Percentiles rank a stretch among this genome's conserved stretches.
These are phyloP conservation scores for Liparis tanakae DNA, from an alignment of 2,797 vertebrate species.

Conservation along the genomic window DNA sequence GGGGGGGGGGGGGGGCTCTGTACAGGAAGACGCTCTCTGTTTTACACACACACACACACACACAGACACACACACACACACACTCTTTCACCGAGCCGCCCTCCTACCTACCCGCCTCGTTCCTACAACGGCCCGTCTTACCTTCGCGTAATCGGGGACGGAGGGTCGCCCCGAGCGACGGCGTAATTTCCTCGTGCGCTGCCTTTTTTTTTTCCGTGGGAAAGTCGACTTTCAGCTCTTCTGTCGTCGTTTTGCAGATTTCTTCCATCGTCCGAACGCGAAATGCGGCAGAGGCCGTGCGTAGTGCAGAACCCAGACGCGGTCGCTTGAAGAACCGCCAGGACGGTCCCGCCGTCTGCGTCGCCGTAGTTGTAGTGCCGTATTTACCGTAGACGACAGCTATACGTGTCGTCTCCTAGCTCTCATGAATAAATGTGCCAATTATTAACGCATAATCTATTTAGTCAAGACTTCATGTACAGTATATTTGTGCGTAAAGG, in stretches of 20 bases:
- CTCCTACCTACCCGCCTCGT: slow-evolving; percentile 40
- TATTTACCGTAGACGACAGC: slow-evolving; percentile 89
- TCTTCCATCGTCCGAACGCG: slow-evolving; percentile 69
- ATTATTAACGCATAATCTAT: slow-evolving; percentile 92
- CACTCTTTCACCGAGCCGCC: slow-evolving; percentile 47
- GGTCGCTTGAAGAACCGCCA: slow-evolving; percentile 81
- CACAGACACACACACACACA: slow-evolving; percentile 31
- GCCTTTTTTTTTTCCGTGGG: slow-evolving; percentile 22
- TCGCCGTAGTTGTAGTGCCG: slow-evolving; percentile 86
- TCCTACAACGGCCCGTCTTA: slow-evolving; percentile 53
- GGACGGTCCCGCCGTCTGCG: slow-evolving; percentile 75
- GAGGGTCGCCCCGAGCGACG: slow-evolving; percentile 32
- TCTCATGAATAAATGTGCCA: slow-evolving; percentile 96
- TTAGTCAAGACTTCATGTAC: slow-evolving; percentile 90
- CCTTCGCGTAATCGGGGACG: slow-evolving; percentile 59
- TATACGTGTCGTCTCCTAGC: slow-evolving; percentile 85
- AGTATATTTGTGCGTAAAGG: slow-evolving; percentile 91
- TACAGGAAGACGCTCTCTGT: slow-evolving; percentile 64
- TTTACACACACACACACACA: slow-evolving; percentile 34
- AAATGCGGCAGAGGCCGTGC: too few relatives aligned
- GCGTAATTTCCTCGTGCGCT: slow-evolving; percentile 52
- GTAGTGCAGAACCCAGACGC: slow-evolving; percentile 70
- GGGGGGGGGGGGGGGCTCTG: slow-evolving; percentile 29
- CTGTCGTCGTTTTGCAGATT: slow-evolving; percentile 58
- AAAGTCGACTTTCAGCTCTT: slow-evolving; percentile 55